A percentile compares a stretch with the other conserved stretches of the same genome.
phyloP scores from a whole-genome alignment of 1,140 invertebrate species.

The Cydia splendana region DNA sequence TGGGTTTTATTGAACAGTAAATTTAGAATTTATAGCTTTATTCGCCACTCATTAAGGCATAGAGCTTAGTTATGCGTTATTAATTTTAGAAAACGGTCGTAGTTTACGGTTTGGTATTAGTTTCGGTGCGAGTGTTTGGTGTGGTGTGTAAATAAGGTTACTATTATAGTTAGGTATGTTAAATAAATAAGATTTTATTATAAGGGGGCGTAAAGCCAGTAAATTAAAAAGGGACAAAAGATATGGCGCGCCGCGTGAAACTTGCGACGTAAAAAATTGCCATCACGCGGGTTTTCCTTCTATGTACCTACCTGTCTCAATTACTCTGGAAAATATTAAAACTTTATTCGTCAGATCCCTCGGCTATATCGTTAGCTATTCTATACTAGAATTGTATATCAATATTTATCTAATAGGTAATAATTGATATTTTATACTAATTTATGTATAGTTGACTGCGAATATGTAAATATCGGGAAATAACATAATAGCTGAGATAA shows the following conservation, averaged over 20 bases:
- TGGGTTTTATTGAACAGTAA: conserved; percentile 52
- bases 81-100: conserved; percentile 67
- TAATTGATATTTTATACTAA: neutral
- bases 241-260: too few relatives aligned
- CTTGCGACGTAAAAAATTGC: too few relatives aligned
- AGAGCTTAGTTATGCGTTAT: conserved; percentile 67
- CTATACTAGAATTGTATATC: neutral
- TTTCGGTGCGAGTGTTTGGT: neutral
- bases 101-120: conserved; percentile 55
- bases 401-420: neutral
- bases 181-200: too few relatives aligned
- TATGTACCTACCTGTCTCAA: too few relatives aligned
- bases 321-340: too few relatives aligned
- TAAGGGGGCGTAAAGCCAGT: too few relatives aligned
- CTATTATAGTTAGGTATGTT: too few relatives aligned
- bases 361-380: too few relatives aligned
- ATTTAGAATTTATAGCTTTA: conserved; percentile 68
- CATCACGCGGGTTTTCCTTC: too few relatives aligned
- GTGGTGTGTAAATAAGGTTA: neutral
- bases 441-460: neutral
- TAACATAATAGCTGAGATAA: neutral
- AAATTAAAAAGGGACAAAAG: too few relatives aligned
- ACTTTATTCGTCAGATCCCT: too few relatives aligned
- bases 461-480: conserved; percentile 4
- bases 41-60: conserved; percentile 73